Conservation (phyloP, 2,797 vertebrate species). For the Coranthus polyacanthus region DNA sequence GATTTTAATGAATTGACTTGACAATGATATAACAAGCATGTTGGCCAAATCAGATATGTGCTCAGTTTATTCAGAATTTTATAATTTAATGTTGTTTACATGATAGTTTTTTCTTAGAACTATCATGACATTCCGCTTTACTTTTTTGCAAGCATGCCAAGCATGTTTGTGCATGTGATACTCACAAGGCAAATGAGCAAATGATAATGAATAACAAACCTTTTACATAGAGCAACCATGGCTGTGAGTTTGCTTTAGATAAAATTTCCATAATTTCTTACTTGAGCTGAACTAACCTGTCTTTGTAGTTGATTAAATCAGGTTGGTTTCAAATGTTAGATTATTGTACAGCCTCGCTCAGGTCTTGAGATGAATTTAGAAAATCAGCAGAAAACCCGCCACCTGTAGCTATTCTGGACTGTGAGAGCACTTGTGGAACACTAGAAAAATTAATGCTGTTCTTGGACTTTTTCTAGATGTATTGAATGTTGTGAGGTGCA, state of each 20-base stretch:
- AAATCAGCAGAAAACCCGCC: conserved; percentile 48
- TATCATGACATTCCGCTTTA: conserved; percentile 28
- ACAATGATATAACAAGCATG: not conserved
- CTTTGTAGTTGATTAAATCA: too few relatives aligned
- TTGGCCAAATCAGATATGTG: not conserved
- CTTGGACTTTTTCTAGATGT: not conserved
- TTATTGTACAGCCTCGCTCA: too few relatives aligned
- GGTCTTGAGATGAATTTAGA: too few relatives aligned
- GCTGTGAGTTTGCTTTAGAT: too few relatives aligned
- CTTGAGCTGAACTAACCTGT: too few relatives aligned
- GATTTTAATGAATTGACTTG: conserved; percentile 17
- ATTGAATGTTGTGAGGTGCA: not conserved
- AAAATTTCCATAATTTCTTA: too few relatives aligned
- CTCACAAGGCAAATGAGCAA: conserved; percentile 12
- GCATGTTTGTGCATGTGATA: conserved; percentile 20
- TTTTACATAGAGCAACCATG: too few relatives aligned
- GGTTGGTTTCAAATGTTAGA: too few relatives aligned
- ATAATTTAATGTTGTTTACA: too few relatives aligned
- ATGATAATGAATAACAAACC: too few relatives aligned
- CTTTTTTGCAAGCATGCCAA: conserved; percentile 14
- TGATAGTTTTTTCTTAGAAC: too few relatives aligned
- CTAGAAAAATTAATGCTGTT: not conserved
- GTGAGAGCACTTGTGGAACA: not conserved
- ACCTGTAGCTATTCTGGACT: conserved; percentile 1
- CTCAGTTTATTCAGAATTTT: not conserved